phyloP scores from a whole-genome alignment of 2,888 invertebrate genomes.

The Diplolepis rosae region DNA sequence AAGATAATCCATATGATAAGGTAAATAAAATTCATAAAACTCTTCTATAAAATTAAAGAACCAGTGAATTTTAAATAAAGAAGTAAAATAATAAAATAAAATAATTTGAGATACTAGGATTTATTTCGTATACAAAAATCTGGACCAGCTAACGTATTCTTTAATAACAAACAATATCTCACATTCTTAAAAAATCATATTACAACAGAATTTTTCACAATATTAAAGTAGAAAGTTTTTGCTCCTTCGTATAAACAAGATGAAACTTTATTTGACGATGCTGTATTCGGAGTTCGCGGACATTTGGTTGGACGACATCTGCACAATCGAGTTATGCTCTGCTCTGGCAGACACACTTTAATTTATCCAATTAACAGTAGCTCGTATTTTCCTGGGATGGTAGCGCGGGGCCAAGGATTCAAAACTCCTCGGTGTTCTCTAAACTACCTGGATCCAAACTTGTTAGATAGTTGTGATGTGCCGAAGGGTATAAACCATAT shows the following conservation, averaged over 20 bases:
- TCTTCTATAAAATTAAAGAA: no score
- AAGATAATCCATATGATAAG: no score
- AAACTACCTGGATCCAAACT: constrained; percentile 8
- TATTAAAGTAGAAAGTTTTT: neutral
- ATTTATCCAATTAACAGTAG: constrained; percentile 32
- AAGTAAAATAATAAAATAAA: no score
- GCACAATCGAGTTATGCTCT: constrained; percentile 37
- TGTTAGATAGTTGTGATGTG: constrained; percentile 22
- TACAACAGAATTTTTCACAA: neutral
- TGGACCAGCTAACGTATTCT: neutral
- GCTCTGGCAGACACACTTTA: constrained; percentile 15
- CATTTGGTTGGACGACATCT: constrained; percentile 16
- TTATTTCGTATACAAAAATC: neutral
- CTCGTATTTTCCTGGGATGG: constrained; percentile 23
- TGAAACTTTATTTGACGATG: neutral
- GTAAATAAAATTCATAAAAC: no score
- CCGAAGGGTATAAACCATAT: constrained; percentile 19
- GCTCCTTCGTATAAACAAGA: neutral
- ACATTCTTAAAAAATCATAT: neutral
- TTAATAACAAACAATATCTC: neutral
- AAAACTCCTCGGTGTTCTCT: neutral
- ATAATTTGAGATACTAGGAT: no score
- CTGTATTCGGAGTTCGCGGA: neutral
- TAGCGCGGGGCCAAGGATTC: neutral
- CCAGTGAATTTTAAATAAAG: no score